A percentile compares a stretch with the other conserved stretches of the same genome.
These are phyloP conservation scores for Scaptomyza parva DNA, from an alignment of 2,888 invertebrate species.

Conservation along the genomic window DNA sequence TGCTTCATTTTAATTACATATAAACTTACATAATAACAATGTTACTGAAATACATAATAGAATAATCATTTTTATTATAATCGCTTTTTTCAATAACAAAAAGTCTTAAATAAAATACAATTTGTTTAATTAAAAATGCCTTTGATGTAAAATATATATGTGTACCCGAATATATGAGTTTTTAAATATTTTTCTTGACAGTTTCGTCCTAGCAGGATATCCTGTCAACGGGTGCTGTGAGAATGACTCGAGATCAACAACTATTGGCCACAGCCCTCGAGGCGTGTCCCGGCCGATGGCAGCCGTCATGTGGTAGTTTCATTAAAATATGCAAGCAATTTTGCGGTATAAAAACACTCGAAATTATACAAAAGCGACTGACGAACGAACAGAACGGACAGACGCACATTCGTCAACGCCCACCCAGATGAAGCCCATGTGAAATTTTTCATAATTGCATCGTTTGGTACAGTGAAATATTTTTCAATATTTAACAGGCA, in stretches of 20 bases:
- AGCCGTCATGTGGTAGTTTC: slow-evolving; percentile 74
- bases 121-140: slow-evolving; percentile 44
- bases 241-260: slow-evolving; percentile 58
- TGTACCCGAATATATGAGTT: background rate
- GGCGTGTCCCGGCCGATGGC: slow-evolving; percentile 52
- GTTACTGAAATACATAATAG: slow-evolving; percentile 4
- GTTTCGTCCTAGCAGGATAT: slow-evolving; percentile 53
- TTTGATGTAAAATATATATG: slow-evolving; percentile 28
- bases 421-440: slow-evolving; percentile 28
- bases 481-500: slow-evolving; percentile 72
- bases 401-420: slow-evolving; percentile 16
- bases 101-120: slow-evolving; percentile 3
- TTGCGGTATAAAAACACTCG: slow-evolving; percentile 77
- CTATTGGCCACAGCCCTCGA: slow-evolving; percentile 33
- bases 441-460: slow-evolving; percentile 76
- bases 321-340: slow-evolving; percentile 80
- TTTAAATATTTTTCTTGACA: slow-evolving; percentile 27
- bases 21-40: background rate
- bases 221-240: slow-evolving; percentile 39
- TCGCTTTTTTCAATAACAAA: background rate
- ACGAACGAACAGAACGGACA: slow-evolving; percentile 14
- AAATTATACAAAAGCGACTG: slow-evolving; percentile 60
- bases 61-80: slow-evolving; percentile 1
- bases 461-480: slow-evolving; percentile 61
- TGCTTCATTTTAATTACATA: background rate